Evolutionary conservation across 2,888 invertebrate species (phyloP).

Genomic region (Cephalotes varians): DNA sequence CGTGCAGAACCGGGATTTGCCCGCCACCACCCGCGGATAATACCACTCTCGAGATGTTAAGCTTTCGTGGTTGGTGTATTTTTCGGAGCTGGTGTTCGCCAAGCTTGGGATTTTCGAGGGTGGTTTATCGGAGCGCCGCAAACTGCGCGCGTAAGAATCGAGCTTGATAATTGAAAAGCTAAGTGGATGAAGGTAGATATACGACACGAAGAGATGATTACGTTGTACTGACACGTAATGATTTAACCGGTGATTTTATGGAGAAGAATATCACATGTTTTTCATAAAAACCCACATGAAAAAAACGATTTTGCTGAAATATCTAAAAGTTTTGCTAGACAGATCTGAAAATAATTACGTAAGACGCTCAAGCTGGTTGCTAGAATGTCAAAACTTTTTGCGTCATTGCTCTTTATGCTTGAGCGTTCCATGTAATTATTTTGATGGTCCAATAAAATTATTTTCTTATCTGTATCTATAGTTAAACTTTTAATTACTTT

Average conservation of each 20-base stretch:
- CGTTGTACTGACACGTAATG: not conserved
- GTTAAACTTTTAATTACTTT: too few relatives aligned
- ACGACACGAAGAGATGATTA: constrained; percentile 4
- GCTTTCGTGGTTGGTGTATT: constrained; percentile 45
- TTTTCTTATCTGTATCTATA: too few relatives aligned
- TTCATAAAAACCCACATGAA: not conserved
- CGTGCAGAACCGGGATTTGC: constrained; percentile 56
- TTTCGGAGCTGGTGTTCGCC: constrained; percentile 47
- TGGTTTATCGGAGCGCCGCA: constrained; percentile 45
- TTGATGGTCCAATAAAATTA: too few relatives aligned
- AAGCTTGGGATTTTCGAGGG: constrained; percentile 45
- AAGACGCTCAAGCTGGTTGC: too few relatives aligned
- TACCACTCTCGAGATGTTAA: constrained; percentile 48
- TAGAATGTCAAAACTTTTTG: too few relatives aligned
- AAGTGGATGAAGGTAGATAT: constrained; percentile 17
- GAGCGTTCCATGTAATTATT: too few relatives aligned
- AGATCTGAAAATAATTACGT: not conserved
- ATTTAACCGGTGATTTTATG: constrained; percentile 17
- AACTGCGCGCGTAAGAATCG: constrained; percentile 43
- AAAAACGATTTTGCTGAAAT: not conserved
- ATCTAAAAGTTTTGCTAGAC: not conserved
- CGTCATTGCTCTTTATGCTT: too few relatives aligned
- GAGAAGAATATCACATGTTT: not conserved
- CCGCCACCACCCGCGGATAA: constrained; percentile 49
- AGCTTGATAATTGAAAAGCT: constrained; percentile 52